Evolutionary conservation across 2,113 vertebrate genomes (phyloP).

Genomic region (Leptosomus discolor): DNA sequence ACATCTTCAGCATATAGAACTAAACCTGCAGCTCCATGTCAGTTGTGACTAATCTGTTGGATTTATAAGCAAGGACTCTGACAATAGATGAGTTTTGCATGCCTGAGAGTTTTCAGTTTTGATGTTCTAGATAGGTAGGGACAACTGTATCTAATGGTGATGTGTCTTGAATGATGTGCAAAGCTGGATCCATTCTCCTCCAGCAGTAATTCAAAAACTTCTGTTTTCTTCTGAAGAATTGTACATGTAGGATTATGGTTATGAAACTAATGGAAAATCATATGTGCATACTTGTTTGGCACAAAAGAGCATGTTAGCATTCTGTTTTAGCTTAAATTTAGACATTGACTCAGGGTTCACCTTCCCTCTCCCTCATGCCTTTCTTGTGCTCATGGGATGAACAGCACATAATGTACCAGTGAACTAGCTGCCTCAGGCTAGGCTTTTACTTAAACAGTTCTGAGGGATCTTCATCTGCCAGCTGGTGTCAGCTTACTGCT

Average conservation of each 20-base stretch:
- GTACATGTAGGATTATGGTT: not conserved
- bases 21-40: not conserved
- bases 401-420: not conserved
- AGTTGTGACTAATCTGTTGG: not conserved
- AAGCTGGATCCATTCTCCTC: not conserved
- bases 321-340: not conserved
- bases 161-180: not conserved
- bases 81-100: fast-evolving
- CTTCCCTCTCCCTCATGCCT: not conserved
- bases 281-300: not conserved
- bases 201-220: not conserved
- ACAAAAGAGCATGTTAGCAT: not conserved
- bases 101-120: not conserved
- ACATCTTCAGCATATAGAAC: not conserved
- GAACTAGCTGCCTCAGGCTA: too few relatives aligned
- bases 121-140: not conserved
- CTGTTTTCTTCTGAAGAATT: not conserved
- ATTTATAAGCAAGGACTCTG: not conserved
- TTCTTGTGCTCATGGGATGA: not conserved
- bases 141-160: not conserved
- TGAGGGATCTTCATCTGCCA: not conserved
- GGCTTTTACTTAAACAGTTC: too few relatives aligned
- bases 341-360: not conserved
- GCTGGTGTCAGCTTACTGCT: not conserved
- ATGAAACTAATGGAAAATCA: not conserved